A percentile compares a stretch with the other conserved stretches of the same genome.
These are phyloP conservation scores for Calyptomena viridis DNA, from an alignment of 2,113 vertebrate species.

Conservation along the genomic window DNA sequence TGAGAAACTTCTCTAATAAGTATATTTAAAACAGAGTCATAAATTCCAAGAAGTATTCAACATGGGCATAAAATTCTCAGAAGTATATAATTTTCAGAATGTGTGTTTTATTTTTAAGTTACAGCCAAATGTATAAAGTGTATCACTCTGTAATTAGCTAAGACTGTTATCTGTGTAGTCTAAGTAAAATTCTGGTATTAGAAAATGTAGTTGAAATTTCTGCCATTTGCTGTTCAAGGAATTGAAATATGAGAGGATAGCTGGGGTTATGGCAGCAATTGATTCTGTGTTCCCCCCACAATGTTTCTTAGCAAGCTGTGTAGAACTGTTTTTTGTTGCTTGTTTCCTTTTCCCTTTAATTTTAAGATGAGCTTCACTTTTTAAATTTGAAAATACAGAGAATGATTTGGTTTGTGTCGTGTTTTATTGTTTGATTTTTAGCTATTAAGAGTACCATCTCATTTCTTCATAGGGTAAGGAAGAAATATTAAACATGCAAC, in stretches of 20 bases:
- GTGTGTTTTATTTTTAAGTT: background rate
- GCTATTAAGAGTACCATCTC: background rate
- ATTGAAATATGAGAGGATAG: background rate
- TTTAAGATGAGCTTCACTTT: background rate
- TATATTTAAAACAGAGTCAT: background rate
- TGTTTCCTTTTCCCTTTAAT: background rate
- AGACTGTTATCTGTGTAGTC: background rate
- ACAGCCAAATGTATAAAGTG: background rate
- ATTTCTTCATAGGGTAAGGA: background rate
- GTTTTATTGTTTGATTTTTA: slow-evolving; percentile 39
- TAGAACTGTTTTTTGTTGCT: background rate
- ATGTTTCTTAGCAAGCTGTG: background rate
- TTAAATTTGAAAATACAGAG: slow-evolving; percentile 6
- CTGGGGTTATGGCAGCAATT: background rate
- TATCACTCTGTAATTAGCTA: background rate
- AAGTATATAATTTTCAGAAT: background rate
- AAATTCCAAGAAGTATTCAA: background rate
- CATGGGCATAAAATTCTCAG: background rate
- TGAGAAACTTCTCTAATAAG: background rate
- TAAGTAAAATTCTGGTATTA: background rate
- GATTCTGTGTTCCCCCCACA: background rate
- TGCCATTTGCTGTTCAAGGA: background rate
- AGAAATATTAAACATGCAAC: slow-evolving; percentile 39
- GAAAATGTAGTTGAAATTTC: background rate
- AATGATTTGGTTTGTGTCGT: background rate